These are phyloP conservation scores for Hypsopygia costalis DNA, from an alignment of 2,888 invertebrate genomes.

Conservation along the genomic window DNA sequence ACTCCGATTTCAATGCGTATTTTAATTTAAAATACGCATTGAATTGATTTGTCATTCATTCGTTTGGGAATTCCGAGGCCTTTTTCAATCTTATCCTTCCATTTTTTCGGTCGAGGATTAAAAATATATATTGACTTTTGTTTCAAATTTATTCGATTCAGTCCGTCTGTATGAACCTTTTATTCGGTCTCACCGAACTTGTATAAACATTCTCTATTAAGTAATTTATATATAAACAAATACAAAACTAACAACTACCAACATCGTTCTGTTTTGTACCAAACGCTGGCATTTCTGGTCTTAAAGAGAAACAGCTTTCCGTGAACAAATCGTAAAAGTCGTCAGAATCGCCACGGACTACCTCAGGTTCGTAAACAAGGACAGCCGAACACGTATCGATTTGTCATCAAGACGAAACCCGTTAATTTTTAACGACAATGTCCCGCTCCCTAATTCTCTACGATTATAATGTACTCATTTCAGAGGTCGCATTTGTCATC, in stretches of 20 bases:
- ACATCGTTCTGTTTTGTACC: slow-evolving; percentile 2
- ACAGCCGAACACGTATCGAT: slow-evolving; percentile 45
- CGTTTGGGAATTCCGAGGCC: too few species aligned
- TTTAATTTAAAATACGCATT: too few species aligned
- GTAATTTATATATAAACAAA: background rate
- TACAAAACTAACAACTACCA: background rate
- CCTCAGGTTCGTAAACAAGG: slow-evolving; percentile 16
- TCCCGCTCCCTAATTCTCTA: slow-evolving; percentile 52
- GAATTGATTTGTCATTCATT: too few species aligned
- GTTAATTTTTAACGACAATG: slow-evolving; percentile 66
- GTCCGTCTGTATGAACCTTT: too few species aligned
- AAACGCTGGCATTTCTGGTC: slow-evolving; percentile 1
- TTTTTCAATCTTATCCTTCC: too few species aligned
- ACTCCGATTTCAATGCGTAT: too few species aligned
- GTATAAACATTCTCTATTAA: too few species aligned
- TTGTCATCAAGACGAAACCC: slow-evolving; percentile 58
- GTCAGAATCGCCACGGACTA: slow-evolving; percentile 16
- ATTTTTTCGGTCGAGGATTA: too few species aligned
- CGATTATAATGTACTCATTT: slow-evolving; percentile 55
- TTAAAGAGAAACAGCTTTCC: slow-evolving; percentile 3
- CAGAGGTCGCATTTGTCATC: slow-evolving; percentile 38
- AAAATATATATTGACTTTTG: too few species aligned
- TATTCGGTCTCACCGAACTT: too few species aligned
- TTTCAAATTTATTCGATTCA: too few species aligned
- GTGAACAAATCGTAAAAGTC: slow-evolving; percentile 13